Evolutionary conservation across 1,140 invertebrate genomes (phyloP), one percentile per base, ranked within the genome.

Genomic region (Nasonia longicornis): DNA sequence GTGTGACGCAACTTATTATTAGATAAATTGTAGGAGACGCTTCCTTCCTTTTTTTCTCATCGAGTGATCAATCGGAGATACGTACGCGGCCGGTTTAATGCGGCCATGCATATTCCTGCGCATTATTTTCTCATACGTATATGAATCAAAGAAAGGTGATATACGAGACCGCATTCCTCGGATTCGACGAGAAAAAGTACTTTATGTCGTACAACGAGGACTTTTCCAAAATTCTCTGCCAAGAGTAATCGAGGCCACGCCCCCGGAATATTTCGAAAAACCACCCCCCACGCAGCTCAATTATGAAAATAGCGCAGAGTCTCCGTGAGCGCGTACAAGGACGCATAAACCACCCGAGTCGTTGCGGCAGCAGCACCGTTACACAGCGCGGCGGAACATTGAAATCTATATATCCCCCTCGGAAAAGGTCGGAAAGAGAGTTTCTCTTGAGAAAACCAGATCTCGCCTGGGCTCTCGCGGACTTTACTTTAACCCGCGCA

Each of bases 341-440:
- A 31, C 66, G 14, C 66, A 67, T 67, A 67, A 67, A 67, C 10
- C 66, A 29, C 16, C 29, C 66, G 52, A 20, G 48, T 16, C 22
- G 8, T 3, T 4, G 7, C 64, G 22, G 22, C n/a, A 7, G n/a
- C 22, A n/a, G 22, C 66, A 67, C 66, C 66, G 66, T 67, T 67
- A 67, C 3, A 20, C 22, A 16, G 10, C 26, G 22, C 8, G 38
- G 38, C 8, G 11, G n/a, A 22, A n/a, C 69, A 73, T 16, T 66
- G 74, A 76, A 76, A 76, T 76, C 74, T 66, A 76, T 58, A n/a
- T 58, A n/a, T 76, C 74, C 58, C 11, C 74, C 8, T 38, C 14
- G 35, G 26, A 76, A 66, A 66, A 66, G 74, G 52, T 76, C 52
- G 64, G 48, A 26, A 42, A 42, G 38, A 42, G 38, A 42, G 38